Conservation (phyloP, 2,113 vertebrate species). For the Corythornis cristatus region DNA sequence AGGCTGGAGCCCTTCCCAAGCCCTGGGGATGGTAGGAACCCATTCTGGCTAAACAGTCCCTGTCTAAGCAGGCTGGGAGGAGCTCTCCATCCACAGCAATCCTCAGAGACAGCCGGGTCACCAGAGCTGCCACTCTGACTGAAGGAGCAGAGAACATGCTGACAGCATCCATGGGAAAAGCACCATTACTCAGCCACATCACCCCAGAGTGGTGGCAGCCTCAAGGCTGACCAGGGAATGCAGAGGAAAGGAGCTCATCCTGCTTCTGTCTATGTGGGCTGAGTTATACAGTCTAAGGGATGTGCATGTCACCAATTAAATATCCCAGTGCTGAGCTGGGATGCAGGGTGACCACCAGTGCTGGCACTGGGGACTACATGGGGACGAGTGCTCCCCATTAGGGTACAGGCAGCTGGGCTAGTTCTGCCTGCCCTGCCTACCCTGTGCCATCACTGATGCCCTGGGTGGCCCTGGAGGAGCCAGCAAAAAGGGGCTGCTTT, state of each 20-base stretch:
- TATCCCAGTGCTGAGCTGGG: background rate
- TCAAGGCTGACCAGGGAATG: background rate
- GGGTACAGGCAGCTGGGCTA: background rate
- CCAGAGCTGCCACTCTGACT: accelerated
- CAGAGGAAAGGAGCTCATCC: background rate
- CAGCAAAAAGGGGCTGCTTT: background rate
- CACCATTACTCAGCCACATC: background rate
- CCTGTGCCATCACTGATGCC: background rate
- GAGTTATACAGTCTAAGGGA: background rate
- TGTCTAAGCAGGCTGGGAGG: background rate
- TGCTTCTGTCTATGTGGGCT: accelerated
- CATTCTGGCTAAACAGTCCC: background rate
- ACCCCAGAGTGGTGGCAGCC: background rate
- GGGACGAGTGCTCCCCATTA: background rate
- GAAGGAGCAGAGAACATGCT: background rate
- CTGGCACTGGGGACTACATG: background rate
- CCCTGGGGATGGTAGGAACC: no score
- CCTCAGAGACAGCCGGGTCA: background rate
- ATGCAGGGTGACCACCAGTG: accelerated
- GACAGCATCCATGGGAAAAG: background rate
- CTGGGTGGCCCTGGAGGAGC: background rate
- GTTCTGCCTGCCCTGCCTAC: background rate
- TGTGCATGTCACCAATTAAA: background rate
- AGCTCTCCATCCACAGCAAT: background rate
- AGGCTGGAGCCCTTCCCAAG: background rate